phyloP scores from a whole-genome alignment of 1,140 invertebrate species.

The Calephelis virginiensis region DNA sequence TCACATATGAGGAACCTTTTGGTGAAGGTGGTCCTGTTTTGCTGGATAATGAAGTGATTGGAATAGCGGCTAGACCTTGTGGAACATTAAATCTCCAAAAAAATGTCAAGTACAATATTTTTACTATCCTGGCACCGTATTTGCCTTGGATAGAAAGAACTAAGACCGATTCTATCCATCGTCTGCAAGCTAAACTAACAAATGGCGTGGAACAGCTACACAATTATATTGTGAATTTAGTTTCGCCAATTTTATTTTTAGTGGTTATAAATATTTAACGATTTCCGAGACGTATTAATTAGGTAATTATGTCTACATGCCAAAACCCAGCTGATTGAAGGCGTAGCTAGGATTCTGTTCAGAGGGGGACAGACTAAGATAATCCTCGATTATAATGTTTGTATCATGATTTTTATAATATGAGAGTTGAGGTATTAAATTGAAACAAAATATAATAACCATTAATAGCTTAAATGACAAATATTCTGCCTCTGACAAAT shows the following conservation, averaged over 20 bases:
- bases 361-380: too few relatives aligned
- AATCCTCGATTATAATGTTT: too few relatives aligned
- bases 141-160: conserved; percentile 46
- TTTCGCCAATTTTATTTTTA: not conserved
- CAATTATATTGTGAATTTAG: not conserved
- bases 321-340: too few relatives aligned
- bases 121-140: conserved; percentile 51
- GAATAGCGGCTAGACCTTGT: conserved; percentile 38
- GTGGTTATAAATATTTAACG: not conserved
- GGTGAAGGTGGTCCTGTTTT: conserved; percentile 52
- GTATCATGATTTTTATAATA: too few relatives aligned
- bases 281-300: too few relatives aligned
- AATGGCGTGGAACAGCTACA: not conserved
- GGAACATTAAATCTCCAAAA: conserved; percentile 34
- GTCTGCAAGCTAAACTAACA: not conserved
- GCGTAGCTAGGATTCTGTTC: too few relatives aligned
- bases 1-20: conserved; percentile 41
- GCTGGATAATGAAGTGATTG: conserved; percentile 40
- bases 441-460: too few relatives aligned
- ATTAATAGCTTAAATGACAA: too few relatives aligned
- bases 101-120: conserved; percentile 47
- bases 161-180: conserved; percentile 15
- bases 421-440: too few relatives aligned
- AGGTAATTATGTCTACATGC: too few relatives aligned
- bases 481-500: too few relatives aligned